phyloP scores from a whole-genome alignment of 1,140 invertebrate species.

The Episyrphus balteatus region DNA sequence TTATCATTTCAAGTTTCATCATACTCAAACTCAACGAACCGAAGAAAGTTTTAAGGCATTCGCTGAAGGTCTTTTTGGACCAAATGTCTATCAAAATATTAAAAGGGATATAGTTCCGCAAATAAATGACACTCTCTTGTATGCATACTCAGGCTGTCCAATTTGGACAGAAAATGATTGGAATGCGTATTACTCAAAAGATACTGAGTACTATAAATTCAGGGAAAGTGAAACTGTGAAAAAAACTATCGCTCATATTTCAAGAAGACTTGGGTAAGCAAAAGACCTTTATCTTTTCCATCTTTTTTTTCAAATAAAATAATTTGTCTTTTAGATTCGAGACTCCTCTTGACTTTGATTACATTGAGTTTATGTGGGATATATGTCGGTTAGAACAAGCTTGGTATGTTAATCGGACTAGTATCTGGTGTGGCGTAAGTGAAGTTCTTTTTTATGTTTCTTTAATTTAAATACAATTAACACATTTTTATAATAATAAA shows the following conservation, averaged over 20 bases:
- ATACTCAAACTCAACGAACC: conserved; percentile 54
- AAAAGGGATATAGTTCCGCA: too few relatives aligned
- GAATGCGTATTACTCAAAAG: conserved; percentile 8
- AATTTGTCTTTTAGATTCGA: conserved; percentile 33
- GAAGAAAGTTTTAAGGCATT: conserved; percentile 53
- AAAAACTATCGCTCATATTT: conserved; percentile 20
- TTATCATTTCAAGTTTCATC: conserved; percentile 44
- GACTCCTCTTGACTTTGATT: conserved; percentile 31
- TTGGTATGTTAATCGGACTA: conserved; percentile 47
- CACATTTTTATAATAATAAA: too few relatives aligned
- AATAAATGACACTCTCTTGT: conserved; percentile 39
- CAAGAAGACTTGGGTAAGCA: conserved; percentile 24
- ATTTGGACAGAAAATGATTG: conserved; percentile 22
- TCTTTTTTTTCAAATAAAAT: too few relatives aligned
- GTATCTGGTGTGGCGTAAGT: conserved; percentile 56
- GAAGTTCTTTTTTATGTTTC: background rate
- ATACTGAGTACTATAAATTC: conserved; percentile 25
- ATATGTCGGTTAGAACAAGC: conserved; percentile 68
- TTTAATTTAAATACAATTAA: too few relatives aligned
- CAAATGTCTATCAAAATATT: conserved; percentile 9
- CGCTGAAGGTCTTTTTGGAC: conserved; percentile 52
- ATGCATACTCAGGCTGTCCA: conserved; percentile 37
- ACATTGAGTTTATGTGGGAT: conserved; percentile 50
- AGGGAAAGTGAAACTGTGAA: conserved; percentile 15
- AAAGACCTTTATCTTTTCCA: too few relatives aligned